Percentiles rank a stretch among this genome's conserved stretches.
phyloP scores from a whole-genome alignment of 2,888 invertebrate species.

The Incurvaria masculella region DNA sequence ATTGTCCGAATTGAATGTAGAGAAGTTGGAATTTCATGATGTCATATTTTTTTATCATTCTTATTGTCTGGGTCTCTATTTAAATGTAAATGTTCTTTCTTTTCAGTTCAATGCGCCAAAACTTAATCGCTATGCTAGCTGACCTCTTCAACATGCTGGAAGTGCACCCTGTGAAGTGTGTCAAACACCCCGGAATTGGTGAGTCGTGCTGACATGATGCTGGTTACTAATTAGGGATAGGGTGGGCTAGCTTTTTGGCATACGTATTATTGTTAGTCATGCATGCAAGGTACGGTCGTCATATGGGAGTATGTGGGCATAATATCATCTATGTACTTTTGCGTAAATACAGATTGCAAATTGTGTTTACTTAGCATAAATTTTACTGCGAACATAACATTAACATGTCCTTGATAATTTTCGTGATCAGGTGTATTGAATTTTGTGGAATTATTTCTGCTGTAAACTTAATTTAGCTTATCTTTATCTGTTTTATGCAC shows the following conservation, averaged over 20 bases:
- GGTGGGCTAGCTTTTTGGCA: neutral
- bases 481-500: neutral
- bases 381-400: no score
- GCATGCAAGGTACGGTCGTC: constrained; percentile 9
- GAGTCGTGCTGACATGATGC: constrained; percentile 23
- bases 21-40: no score
- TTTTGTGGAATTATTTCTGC: neutral
- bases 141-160: constrained; percentile 93
- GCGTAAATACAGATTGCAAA: no score
- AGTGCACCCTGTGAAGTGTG: constrained; percentile 87
- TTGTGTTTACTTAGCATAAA: no score
- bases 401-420: no score
- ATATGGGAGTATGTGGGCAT: constrained; percentile 56
- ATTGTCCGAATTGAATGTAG: no score
- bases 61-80: no score
- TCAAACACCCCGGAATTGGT: constrained; percentile 74
- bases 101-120: constrained; percentile 85
- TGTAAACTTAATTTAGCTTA: neutral
- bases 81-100: constrained; percentile 10
- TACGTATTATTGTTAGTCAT: neutral
- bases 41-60: no score
- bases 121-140: constrained; percentile 86
- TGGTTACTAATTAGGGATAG: neutral
- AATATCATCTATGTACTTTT: constrained; percentile 37
- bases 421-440: neutral